Evolutionary conservation across 1,140 invertebrate genomes (phyloP).

Genomic region (Olivierus martensii): DNA sequence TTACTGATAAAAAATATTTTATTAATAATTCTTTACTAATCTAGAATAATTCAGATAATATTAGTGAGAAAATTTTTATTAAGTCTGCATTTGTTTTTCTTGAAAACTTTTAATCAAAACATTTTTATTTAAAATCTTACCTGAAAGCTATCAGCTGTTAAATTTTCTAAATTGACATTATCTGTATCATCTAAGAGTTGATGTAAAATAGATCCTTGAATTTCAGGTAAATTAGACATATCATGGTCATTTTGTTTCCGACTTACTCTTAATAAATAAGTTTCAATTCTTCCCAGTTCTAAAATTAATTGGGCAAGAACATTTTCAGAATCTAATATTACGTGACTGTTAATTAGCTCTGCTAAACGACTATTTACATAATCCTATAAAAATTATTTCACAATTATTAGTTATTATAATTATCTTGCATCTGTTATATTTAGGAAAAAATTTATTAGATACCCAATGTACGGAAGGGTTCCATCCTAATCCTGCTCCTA

Average conservation of each 20-base stretch:
- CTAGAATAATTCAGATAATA: too few species aligned
- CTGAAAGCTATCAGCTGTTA: constrained; percentile 42
- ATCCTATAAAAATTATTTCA: constrained; percentile 36
- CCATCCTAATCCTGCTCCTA: constrained; percentile 47
- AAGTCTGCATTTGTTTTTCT: neutral
- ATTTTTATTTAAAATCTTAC: constrained; percentile 29
- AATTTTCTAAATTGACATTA: constrained; percentile 42
- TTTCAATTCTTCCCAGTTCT: constrained; percentile 47
- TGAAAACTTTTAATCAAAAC: constrained; percentile 1
- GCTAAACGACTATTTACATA: constrained; percentile 38
- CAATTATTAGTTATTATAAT: too few species aligned
- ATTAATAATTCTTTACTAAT: too few species aligned
- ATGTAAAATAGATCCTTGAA: constrained; percentile 46
- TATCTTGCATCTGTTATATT: neutral
- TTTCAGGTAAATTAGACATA: constrained; percentile 40
- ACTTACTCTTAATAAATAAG: constrained; percentile 35
- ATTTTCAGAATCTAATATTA: constrained; percentile 40
- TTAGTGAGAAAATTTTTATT: too few species aligned
- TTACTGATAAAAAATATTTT: too few species aligned
- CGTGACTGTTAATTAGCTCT: constrained; percentile 42
- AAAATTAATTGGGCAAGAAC: constrained; percentile 42
- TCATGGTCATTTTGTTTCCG: constrained; percentile 36
- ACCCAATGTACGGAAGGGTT: constrained; percentile 43
- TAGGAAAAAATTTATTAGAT: constrained; percentile 11
- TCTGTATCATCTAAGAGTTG: constrained; percentile 46